Conservation (phyloP, 2,888 invertebrate genomes). For the Drosophila greeni region DNA sequence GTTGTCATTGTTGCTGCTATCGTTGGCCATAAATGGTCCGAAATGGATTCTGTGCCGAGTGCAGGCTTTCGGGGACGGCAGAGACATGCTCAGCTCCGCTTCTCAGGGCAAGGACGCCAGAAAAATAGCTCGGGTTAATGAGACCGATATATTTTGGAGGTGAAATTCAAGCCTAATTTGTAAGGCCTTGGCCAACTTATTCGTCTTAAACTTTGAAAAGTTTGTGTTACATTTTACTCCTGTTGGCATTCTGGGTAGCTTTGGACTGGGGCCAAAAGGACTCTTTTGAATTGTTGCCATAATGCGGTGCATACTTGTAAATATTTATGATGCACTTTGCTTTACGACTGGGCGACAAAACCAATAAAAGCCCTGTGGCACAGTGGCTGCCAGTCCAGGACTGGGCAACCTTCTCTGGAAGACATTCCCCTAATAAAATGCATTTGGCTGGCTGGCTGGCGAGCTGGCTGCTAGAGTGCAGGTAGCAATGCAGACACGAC, state of each 20-base stretch:
- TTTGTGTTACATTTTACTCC: conserved; percentile 8
- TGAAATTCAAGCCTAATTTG: conserved; percentile 8
- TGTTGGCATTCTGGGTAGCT: conserved; percentile 17
- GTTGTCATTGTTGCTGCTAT: conserved; percentile 44
- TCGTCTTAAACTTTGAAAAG: conserved; percentile 33
- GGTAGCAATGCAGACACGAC: conserved; percentile 34
- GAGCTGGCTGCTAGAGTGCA: conserved; percentile 1
- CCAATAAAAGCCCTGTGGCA: conserved; percentile 45
- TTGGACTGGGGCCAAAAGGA: conserved; percentile 40
- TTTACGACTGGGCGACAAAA: conserved; percentile 37
- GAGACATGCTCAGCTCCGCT: not conserved
- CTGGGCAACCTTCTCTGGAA: conserved; percentile 26
- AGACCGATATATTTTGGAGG: not conserved
- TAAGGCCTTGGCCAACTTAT: conserved; percentile 1
- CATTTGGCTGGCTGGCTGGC: conserved; percentile 20
- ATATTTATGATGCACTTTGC: conserved; percentile 56
- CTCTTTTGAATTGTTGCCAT: conserved; percentile 41
- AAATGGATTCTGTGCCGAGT: conserved; percentile 11
- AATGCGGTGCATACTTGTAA: conserved; percentile 50
- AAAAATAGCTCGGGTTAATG: conserved; percentile 13
- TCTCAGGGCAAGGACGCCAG: conserved; percentile 16
- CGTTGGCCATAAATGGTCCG: conserved; percentile 34
- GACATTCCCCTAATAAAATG: conserved; percentile 40
- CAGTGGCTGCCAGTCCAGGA: conserved; percentile 2
- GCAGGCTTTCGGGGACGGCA: not conserved